These are phyloP conservation scores for Lycocerus yunnanus DNA, from an alignment of 2,888 invertebrate genomes.

Conservation along the genomic window DNA sequence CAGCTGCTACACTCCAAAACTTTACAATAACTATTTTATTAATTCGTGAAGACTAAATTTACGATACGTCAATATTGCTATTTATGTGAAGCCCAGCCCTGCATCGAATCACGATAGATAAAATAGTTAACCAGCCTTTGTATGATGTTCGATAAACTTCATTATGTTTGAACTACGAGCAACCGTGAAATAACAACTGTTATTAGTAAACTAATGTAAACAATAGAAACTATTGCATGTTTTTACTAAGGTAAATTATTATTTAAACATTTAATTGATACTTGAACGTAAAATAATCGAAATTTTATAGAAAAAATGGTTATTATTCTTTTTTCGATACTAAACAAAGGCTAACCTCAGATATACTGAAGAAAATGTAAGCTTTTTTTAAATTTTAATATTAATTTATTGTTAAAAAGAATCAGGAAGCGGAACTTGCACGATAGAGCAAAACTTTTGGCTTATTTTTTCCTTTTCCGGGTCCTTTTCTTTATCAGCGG, in stretches of 20 bases:
- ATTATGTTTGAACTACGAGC: constrained; percentile 10
- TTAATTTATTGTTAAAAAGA: no score
- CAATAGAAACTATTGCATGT: not conserved
- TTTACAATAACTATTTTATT: not conserved
- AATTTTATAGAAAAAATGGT: not conserved
- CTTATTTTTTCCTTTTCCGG: no score
- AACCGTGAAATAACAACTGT: not conserved
- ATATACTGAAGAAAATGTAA: no score
- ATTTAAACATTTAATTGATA: not conserved
- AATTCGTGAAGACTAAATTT: not conserved
- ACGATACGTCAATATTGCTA: not conserved
- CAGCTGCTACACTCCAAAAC: not conserved
- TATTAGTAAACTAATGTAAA: not conserved
- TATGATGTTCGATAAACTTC: constrained; percentile 13
- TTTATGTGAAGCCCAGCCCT: constrained; percentile 8
- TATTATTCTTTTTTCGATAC: no score
- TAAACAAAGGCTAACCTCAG: no score
- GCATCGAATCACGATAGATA: constrained; percentile 13
- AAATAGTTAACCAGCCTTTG: not conserved
- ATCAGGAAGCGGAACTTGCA: no score
- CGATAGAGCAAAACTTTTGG: no score
- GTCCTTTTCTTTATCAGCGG: no score
- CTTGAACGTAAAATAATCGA: not conserved
- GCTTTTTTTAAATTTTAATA: no score
- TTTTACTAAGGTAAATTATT: not conserved